Percentiles rank a stretch among this genome's conserved stretches.
Conservation (phyloP, 1,140 invertebrate species). For the Drosophila tani region DNA sequence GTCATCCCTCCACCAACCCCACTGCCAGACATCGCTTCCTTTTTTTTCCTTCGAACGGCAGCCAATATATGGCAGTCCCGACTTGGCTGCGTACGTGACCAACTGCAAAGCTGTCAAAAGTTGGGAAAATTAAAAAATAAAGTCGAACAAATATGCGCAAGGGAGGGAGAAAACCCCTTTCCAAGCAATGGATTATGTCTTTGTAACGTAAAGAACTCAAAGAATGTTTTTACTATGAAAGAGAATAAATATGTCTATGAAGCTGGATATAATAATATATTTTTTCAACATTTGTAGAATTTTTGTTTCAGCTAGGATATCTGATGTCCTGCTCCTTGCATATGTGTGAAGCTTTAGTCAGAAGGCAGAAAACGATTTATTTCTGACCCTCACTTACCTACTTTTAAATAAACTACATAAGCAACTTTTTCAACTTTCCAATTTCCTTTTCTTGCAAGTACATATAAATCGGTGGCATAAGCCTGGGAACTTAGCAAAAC, state of each 20-base stretch:
- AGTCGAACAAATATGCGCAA: constrained; percentile 76
- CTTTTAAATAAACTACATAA: too few relatives aligned
- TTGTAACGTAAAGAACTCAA: constrained; percentile 10
- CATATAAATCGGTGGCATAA: too few relatives aligned
- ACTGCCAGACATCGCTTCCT: constrained; percentile 5
- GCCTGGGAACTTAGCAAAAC: too few relatives aligned
- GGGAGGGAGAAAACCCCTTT: constrained; percentile 15
- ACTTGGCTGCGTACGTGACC: constrained; percentile 67
- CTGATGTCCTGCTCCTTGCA: too few relatives aligned
- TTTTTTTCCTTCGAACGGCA: constrained; percentile 5
- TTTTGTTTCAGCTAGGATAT: too few relatives aligned
- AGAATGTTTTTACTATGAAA: not conserved
- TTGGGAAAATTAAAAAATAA: constrained; percentile 83
- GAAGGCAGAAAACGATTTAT: too few relatives aligned
- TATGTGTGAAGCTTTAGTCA: too few relatives aligned
- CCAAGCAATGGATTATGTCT: constrained; percentile 6
- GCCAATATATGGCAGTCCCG: constrained; percentile 66
- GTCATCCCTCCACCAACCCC: constrained; percentile 28
- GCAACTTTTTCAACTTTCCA: too few relatives aligned
- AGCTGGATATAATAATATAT: not conserved
- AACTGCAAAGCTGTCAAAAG: constrained; percentile 78
- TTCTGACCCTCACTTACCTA: too few relatives aligned
- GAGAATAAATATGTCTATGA: not conserved
- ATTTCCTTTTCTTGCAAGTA: too few relatives aligned
- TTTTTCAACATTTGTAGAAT: not conserved